phyloP scores from a whole-genome alignment of 2,797 vertebrate species.

The Loris lydekkerianus region DNA sequence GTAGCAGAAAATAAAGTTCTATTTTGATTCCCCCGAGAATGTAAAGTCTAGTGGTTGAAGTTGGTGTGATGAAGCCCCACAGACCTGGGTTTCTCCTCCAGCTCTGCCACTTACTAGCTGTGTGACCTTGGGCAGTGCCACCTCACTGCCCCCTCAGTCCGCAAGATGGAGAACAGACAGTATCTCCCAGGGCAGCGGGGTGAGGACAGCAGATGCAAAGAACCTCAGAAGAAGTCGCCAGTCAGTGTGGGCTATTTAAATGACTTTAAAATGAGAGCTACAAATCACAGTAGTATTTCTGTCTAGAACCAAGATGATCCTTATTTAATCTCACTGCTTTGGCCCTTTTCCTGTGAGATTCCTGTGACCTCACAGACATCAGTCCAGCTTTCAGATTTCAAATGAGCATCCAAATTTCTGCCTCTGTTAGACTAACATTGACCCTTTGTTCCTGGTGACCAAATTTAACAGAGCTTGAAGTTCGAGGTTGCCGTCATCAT shows the following conservation, averaged over 20 bases:
- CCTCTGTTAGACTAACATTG: not conserved
- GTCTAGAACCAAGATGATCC: not conserved
- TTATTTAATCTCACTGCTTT: not conserved
- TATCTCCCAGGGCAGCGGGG: not conserved
- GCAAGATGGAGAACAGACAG: not conserved
- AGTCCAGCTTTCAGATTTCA: not conserved
- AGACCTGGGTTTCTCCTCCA: not conserved
- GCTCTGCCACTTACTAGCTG: not conserved
- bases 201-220: not conserved
- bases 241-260: not conserved
- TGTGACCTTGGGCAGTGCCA: not conserved
- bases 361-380: not conserved
- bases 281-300: not conserved
- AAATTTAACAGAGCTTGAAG: conserved; percentile 35
- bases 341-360: not conserved
- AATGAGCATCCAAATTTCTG: not conserved
- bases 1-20: conserved; percentile 43
- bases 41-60: not conserved
- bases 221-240: not conserved
- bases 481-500: not conserved
- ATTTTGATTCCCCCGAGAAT: not conserved
- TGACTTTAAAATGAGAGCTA: not conserved
- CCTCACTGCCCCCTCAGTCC: not conserved
- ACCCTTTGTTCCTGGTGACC: conserved; percentile 27
- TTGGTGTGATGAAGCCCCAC: rapidly evolving